Conservation (phyloP, 2,113 vertebrate genomes). For the Nibea albiflora region DNA sequence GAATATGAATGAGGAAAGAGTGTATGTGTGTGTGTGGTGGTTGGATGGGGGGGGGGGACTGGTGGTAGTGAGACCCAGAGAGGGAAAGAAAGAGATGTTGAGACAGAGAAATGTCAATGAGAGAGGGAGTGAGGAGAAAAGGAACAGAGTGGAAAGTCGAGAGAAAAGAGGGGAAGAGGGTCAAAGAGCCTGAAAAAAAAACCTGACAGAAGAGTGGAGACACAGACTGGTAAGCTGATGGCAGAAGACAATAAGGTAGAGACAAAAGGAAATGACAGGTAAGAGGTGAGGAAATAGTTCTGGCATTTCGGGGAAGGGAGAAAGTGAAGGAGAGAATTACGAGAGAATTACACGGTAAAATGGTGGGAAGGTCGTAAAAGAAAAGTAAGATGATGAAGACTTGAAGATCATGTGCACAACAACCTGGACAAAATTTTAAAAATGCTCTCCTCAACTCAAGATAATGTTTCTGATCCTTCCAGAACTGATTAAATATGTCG, state of each 20-base stretch:
- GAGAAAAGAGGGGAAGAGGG: conserved; percentile 32
- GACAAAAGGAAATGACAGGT: conserved; percentile 69
- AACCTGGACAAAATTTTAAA: conserved; percentile 8
- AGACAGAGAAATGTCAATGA: conserved; percentile 53
- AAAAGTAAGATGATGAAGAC: conserved; percentile 13
- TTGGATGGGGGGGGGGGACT: background rate
- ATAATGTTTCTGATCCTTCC: background rate
- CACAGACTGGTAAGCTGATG: conserved; percentile 59
- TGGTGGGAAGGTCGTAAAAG: conserved; percentile 35
- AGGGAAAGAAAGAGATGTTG: conserved; percentile 23
- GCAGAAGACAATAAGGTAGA: conserved; percentile 57
- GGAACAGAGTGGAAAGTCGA: conserved; percentile 22
- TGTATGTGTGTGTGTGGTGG: conserved; percentile 30
- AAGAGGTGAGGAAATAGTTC: conserved; percentile 51
- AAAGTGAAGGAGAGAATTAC: conserved; percentile 39
- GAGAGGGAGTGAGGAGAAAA: conserved; percentile 31
- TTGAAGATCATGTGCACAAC: background rate
- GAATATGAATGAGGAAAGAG: conserved; percentile 78
- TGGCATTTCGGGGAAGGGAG: conserved; percentile 42
- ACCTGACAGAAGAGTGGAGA: conserved; percentile 40
- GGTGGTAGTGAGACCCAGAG: conserved; percentile 43
- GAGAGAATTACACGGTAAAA: no score
- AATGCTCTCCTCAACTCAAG: background rate
- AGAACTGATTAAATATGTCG: background rate
- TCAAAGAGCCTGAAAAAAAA: conserved; percentile 58